phyloP scores from a whole-genome alignment of 1,140 invertebrate species.

The Stegodyphus dumicola region DNA sequence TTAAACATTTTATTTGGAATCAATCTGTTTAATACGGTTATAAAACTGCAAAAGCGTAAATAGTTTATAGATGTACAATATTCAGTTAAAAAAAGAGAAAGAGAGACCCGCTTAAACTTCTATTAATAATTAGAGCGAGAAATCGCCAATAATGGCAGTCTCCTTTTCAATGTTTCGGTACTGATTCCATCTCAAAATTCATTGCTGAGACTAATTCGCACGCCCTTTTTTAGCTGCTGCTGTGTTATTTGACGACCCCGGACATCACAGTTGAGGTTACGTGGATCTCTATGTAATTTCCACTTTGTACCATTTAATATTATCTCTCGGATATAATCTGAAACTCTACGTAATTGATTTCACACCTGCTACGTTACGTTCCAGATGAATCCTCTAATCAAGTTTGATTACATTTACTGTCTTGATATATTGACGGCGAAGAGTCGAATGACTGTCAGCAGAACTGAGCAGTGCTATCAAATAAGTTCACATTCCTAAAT shows the following conservation, averaged over 20 bases:
- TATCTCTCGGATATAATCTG: neutral
- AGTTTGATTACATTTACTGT: neutral
- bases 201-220: neutral
- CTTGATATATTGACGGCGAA: neutral
- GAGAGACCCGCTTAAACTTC: neutral
- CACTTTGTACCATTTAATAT: neutral
- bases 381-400: neutral
- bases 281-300: constrained; percentile 6
- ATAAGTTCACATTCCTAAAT: too few species aligned
- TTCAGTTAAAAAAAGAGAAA: neutral
- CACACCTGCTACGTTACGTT: neutral
- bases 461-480: too few species aligned
- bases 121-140: neutral
- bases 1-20: too few species aligned
- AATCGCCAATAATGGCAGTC: neutral
- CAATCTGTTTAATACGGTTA: too few species aligned
- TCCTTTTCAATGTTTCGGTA: neutral
- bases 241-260: constrained; percentile 13
- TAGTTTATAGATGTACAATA: too few species aligned
- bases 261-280: neutral
- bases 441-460: neutral
- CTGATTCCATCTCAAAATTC: neutral
- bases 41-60: too few species aligned
- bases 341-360: neutral
- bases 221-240: neutral